phyloP scores from a whole-genome alignment of 2,797 vertebrate genomes.

The Xerus rutilus region DNA sequence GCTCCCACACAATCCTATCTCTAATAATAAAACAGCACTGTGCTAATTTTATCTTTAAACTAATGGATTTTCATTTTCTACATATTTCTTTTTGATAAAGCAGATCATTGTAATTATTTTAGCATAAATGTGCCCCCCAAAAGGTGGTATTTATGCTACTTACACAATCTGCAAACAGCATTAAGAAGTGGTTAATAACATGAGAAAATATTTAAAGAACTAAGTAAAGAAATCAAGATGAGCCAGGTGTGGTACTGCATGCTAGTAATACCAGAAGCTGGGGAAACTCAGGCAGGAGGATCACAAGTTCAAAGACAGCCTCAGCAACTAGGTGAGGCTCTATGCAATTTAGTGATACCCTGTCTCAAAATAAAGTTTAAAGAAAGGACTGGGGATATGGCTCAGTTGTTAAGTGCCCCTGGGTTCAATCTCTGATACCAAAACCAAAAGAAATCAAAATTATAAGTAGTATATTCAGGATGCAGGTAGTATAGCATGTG shows the following conservation, averaged over 20 bases:
- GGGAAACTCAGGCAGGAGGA: too few relatives aligned
- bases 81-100: neutral
- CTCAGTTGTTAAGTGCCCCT: too few relatives aligned
- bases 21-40: neutral
- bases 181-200: neutral
- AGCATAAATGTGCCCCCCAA: neutral
- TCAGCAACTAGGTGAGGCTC: too few relatives aligned
- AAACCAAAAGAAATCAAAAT: slow-evolving; percentile 3
- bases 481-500: neutral
- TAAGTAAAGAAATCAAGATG: neutral
- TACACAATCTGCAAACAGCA: neutral
- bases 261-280: too few relatives aligned
- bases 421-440: too few relatives aligned
- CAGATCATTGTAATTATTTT: slow-evolving; percentile 4
- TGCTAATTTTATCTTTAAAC: slow-evolving; percentile 11
- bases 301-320: too few relatives aligned
- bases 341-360: too few relatives aligned
- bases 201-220: neutral
- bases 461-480: slow-evolving; percentile 19
- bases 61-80: slow-evolving; percentile 50
- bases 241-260: too few relatives aligned
- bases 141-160: neutral
- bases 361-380: too few relatives aligned
- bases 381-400: too few relatives aligned
- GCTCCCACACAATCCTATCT: neutral